A percentile compares a stretch with the other conserved stretches of the same genome.
phyloP scores from a whole-genome alignment of 1,140 invertebrate species.

The Drosophila pachea region DNA sequence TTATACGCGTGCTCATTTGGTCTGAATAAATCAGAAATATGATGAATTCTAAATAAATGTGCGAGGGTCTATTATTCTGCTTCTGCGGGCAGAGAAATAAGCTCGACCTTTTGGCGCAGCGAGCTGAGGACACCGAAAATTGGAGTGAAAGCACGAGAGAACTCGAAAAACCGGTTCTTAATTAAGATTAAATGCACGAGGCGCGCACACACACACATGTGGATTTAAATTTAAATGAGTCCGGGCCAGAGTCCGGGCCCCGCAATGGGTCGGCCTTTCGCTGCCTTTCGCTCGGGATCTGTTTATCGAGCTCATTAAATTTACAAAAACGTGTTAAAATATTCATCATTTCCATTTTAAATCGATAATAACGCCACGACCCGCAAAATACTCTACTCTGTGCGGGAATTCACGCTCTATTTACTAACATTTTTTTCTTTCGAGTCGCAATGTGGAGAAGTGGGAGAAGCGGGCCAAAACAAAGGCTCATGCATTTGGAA shows the following conservation, averaged over 20 bases:
- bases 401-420: too few relatives aligned
- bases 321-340: constrained; percentile 63
- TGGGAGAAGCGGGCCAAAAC: too few relatives aligned
- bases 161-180: constrained; percentile 75
- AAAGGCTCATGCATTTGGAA: too few relatives aligned
- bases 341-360: constrained; percentile 68
- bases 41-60: constrained; percentile 75
- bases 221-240: constrained; percentile 75
- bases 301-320: constrained; percentile 59
- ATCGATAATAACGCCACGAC: constrained; percentile 46
- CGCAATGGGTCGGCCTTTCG: constrained; percentile 7
- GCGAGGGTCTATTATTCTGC: constrained; percentile 8
- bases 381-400: too few relatives aligned
- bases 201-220: constrained; percentile 49
- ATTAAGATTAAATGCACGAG: constrained; percentile 76
- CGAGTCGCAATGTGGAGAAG: too few relatives aligned
- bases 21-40: constrained; percentile 77
- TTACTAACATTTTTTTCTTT: too few relatives aligned
- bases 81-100: constrained; percentile 44
- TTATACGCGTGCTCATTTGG: constrained; percentile 73
- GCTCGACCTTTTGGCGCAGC: constrained; percentile 19
- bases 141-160: constrained; percentile 36
- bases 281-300: constrained; percentile 37
- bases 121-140: too few relatives aligned
- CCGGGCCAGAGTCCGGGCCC: background rate